Base-by-base conservation (phyloP, 1,140 invertebrate genomes). In the Microplitis demolitor region DNA sequence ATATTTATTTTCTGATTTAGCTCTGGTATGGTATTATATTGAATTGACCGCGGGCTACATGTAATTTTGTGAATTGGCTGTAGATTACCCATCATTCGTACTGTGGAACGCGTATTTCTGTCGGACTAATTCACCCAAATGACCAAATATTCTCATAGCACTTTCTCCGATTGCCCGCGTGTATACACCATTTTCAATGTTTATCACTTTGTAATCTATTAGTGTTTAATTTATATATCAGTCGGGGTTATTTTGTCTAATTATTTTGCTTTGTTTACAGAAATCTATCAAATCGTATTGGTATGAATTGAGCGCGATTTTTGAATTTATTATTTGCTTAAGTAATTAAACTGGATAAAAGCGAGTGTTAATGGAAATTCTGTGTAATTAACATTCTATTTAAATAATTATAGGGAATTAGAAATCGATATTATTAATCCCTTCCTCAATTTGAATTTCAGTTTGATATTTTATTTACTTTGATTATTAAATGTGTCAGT, bases 1-100 rank as follows among this genome's bases (percentile, higher is more conserved):
- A 16, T 68, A 68, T 68, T 68, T 68, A 53, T 68, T 34, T 34
- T 68, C 33, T 37, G 66, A 68, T 68, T 54, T 68, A 51, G 24
- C 11, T 5, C 16, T 6, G 39, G 39, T 45, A 45, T 45, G 39
- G 39, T 45, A 14, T 34, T 51, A 53, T n/a, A 68, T 68, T 68
- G 66, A 56, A 68, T 68, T 68, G 51, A 53, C 66, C 66, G 8
- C 66, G 35, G 64, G 54, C 11, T 51, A 24, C n/a, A 51, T 68
- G 66, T 54, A 68, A 68, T 68, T 37, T 68, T 56, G 33, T 45
- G 54, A 33, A 66, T 53, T 51, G 24, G 11, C 51, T 51, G 24
- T 66, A 51, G 35, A 68, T 68, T 68, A 37, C 66, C 33, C 51
- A 56, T 35, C 54, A 53, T 68, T 33, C 54, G 66, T 14, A 24